Conservation (phyloP, 2,113 vertebrate genomes). For the Rhabdomys dilectus region DNA sequence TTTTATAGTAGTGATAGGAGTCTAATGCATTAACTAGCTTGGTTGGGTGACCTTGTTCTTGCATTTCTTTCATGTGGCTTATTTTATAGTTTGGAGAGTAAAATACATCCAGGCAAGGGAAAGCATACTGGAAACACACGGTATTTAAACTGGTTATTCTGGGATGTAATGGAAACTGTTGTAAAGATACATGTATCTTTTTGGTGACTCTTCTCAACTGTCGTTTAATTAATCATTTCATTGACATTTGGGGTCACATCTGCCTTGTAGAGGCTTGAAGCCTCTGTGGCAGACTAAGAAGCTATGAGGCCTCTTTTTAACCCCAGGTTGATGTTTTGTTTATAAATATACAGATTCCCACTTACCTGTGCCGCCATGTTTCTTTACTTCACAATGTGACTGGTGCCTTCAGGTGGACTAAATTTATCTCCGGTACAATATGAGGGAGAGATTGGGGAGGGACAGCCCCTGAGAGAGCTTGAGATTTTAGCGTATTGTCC, state of each 20-base stretch:
- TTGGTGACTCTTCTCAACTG: neutral
- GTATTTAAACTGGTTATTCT: constrained; percentile 40
- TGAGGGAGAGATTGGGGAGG: constrained; percentile 59
- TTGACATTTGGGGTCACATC: constrained; percentile 48
- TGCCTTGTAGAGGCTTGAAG: neutral
- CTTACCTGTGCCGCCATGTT: constrained; percentile 30
- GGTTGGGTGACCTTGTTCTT: neutral
- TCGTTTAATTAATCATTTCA: neutral
- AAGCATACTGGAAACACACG: neutral
- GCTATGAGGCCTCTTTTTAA: constrained; percentile 53
- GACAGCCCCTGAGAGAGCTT: constrained; percentile 69
- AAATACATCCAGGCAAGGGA: neutral
- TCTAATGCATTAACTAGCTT: constrained; percentile 14
- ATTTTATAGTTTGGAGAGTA: constrained; percentile 9
- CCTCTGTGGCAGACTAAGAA: neutral
- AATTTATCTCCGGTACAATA: constrained; percentile 77
- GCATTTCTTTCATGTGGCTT: neutral
- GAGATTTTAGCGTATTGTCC: constrained; percentile 68
- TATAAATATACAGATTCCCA: constrained; percentile 72
- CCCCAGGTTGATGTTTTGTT: constrained; percentile 55
- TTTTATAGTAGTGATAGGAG: constrained; percentile 23
- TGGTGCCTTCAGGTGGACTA: constrained; percentile 75
- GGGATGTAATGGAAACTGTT: neutral
- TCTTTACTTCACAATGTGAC: constrained; percentile 72
- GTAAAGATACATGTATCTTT: neutral